A percentile compares a stretch with the other conserved stretches of the same genome.
Evolutionary conservation across 2,113 vertebrate genomes (phyloP).

Genomic region (Hippocampus zosterae): DNA sequence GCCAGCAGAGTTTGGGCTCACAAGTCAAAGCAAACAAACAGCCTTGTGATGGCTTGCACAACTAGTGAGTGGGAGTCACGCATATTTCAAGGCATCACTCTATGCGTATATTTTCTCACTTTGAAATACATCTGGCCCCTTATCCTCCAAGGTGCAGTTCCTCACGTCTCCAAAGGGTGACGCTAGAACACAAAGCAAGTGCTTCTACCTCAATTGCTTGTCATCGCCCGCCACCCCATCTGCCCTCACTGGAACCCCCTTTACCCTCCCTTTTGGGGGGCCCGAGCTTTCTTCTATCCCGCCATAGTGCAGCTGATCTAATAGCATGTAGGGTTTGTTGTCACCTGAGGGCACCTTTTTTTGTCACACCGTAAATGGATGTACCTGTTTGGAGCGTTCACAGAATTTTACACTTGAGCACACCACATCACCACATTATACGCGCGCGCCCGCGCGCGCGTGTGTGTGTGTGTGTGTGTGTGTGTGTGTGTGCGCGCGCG

Average conservation of each 20-base stretch:
- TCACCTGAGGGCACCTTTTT: slow-evolving; percentile 61
- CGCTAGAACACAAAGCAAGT: slow-evolving; percentile 44
- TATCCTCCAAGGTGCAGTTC: slow-evolving; percentile 5
- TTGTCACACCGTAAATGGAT: slow-evolving; percentile 59
- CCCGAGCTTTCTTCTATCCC: slow-evolving; percentile 60
- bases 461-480: too few species aligned
- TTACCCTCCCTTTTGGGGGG: slow-evolving; percentile 25
- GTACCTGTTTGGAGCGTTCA: slow-evolving; percentile 53
- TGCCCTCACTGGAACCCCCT: neutral
- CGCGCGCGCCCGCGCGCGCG: neutral
- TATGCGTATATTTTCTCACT: too few species aligned
- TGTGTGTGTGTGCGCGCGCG: slow-evolving; percentile 5
- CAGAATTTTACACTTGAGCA: slow-evolving; percentile 24
- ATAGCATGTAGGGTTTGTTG: slow-evolving; percentile 61
- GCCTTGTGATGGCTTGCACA: too few species aligned
- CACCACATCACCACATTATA: slow-evolving; percentile 21
- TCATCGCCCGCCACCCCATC: neutral
- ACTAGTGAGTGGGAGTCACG: too few species aligned
- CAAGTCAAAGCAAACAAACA: too few species aligned
- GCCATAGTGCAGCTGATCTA: slow-evolving; percentile 60
- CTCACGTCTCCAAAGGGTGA: slow-evolving; percentile 48
- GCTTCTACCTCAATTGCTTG: slow-evolving; percentile 9
- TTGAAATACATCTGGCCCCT: too few species aligned
- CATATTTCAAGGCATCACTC: too few species aligned
- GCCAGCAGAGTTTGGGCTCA: too few species aligned